A percentile compares a stretch with the other conserved stretches of the same genome.
These are phyloP conservation scores for Phrynocephalus guinanensis DNA, from an alignment of 2,797 vertebrate genomes.

Conservation along the genomic window DNA sequence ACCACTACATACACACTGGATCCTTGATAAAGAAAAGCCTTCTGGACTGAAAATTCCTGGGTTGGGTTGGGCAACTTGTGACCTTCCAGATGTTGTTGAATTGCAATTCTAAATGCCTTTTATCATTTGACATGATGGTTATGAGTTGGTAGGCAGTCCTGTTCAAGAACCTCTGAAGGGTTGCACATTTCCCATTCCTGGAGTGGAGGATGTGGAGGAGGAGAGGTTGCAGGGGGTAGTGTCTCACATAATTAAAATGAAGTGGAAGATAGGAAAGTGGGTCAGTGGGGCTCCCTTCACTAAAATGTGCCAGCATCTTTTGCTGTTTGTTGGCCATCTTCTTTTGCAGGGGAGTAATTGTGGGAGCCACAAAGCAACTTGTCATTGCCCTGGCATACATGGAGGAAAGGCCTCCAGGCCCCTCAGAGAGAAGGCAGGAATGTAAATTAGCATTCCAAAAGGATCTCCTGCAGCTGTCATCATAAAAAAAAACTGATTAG, in stretches of 20 bases:
- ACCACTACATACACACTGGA: not conserved
- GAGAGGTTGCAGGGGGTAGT: not conserved
- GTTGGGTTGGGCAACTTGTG: not conserved
- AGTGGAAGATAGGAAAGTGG: not conserved
- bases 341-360: conserved; percentile 18
- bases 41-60: not conserved
- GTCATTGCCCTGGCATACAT: conserved; percentile 33
- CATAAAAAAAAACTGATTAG: conserved; percentile 85
- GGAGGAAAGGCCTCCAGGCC: conserved; percentile 53
- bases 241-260: not conserved
- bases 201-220: not conserved
- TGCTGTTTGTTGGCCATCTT: conserved; percentile 40
- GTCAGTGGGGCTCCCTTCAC: not conserved
- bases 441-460: conserved; percentile 81
- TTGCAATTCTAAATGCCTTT: not conserved
- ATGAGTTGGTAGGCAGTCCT: not conserved
- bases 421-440: conserved; percentile 69
- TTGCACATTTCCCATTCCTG: not conserved
- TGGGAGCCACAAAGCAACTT: conserved; percentile 10
- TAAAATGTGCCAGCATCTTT: not conserved
- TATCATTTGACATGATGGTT: not conserved
- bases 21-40: too few species aligned
- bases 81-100: not conserved
- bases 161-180: not conserved
- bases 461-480: conserved; percentile 80